These are phyloP conservation scores for Ceuthmochares aereus DNA, from an alignment of 2,113 vertebrate species.

Conservation along the genomic window DNA sequence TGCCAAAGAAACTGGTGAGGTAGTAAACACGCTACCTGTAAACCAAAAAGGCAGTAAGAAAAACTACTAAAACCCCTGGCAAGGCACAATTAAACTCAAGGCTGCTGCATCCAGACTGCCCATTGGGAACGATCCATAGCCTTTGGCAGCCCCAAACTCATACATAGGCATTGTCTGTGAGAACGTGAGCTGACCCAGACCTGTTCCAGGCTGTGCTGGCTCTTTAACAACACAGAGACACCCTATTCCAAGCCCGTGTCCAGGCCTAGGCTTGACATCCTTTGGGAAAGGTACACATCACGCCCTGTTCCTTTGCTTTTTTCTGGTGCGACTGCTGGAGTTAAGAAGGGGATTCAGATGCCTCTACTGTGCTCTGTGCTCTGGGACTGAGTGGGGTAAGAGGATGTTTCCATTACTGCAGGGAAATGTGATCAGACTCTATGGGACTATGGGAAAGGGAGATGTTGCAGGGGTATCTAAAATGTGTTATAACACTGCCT, in stretches of 20 bases:
- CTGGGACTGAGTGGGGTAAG: not conserved
- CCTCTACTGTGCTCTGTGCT: not conserved
- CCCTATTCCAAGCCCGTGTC: not conserved
- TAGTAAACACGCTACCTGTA: not conserved
- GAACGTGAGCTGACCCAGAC: rapidly evolving
- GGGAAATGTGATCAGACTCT: not conserved
- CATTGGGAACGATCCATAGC: not conserved
- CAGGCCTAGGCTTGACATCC: not conserved
- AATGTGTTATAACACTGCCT: not conserved
- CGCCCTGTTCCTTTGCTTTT: not conserved
- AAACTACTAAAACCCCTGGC: not conserved
- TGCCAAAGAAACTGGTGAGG: not conserved
- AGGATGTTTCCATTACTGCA: not conserved
- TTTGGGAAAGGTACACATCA: not conserved
- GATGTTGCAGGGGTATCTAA: not conserved
- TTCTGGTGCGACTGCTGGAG: not conserved
- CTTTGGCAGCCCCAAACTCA: not conserved
- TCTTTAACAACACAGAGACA: not conserved
- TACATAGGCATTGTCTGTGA: not conserved
- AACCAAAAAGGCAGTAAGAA: not conserved
- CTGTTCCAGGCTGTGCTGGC: not conserved
- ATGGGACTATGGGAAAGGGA: not conserved
- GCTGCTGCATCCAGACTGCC: not conserved
- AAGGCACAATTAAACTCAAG: not conserved
- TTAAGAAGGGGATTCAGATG: not conserved